These are phyloP conservation scores for Trididemnum nubilum DNA, from an alignment of 23 tunicate genomes.

Conservation along the genomic window DNA sequence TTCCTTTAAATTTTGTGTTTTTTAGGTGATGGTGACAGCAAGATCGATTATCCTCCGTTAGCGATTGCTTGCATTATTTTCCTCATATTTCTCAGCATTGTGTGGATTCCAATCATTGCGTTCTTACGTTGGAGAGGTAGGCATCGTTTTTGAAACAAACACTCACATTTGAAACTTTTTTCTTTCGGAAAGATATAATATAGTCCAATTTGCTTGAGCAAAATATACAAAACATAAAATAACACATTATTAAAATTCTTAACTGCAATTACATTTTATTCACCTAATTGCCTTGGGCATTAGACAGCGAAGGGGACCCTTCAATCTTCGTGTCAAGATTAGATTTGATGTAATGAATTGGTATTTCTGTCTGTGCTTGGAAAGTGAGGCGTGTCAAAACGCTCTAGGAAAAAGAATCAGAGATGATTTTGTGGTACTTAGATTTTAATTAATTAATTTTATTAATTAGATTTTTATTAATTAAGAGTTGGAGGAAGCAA, in stretches of 20 bases:
- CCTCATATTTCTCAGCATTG: constrained; percentile 64
- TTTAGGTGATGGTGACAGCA: constrained; percentile 44
- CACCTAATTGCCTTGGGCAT: too few species aligned
- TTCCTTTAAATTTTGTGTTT: too few species aligned
- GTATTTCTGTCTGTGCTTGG: not conserved
- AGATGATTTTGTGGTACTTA: too few species aligned
- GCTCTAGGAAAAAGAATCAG: too few species aligned
- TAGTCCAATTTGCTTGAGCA: constrained; percentile 4
- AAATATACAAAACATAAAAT: not conserved
- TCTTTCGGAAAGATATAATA: too few species aligned
- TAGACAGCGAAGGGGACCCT: too few species aligned
- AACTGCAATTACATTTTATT: too few species aligned
- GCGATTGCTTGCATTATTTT: constrained; percentile 63
- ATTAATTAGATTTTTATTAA: too few species aligned
- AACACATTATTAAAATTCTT: not conserved
- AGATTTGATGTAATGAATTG: not conserved
- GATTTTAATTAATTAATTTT: too few species aligned
- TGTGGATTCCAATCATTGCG: constrained; percentile 91
- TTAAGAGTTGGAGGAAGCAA: too few species aligned
- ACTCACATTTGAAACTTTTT: not conserved
- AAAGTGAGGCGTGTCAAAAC: not conserved
- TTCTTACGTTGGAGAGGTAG: constrained; percentile 71
- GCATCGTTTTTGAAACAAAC: too few species aligned
- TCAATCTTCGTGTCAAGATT: too few species aligned
- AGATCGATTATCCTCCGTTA: constrained; percentile 79